Evolutionary conservation across 2,888 invertebrate genomes (phyloP).

Genomic region (Camponotus fellah): DNA sequence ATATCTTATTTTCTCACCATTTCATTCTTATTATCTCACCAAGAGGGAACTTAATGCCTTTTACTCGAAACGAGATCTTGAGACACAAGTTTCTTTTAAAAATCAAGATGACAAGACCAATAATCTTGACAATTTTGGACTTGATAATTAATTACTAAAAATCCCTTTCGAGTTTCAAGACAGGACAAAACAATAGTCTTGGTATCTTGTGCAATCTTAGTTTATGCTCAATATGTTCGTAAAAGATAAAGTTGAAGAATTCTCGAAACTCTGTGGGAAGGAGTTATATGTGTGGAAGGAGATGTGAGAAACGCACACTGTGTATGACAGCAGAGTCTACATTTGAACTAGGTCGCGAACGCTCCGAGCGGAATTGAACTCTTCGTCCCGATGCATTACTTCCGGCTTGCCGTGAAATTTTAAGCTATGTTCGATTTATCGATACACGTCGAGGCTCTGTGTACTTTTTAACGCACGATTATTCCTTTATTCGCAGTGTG

Average conservation of each 20-base stretch:
- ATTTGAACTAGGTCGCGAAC: conserved; percentile 66
- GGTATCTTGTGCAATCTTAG: too few species aligned
- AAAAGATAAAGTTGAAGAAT: conserved; percentile 37
- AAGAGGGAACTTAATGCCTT: too few species aligned
- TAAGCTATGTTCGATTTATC: conserved; percentile 60
- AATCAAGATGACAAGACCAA: too few species aligned
- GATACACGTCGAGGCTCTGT: conserved; percentile 49
- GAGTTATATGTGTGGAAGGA: background rate
- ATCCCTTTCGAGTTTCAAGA: too few species aligned
- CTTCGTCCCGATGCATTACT: conserved; percentile 52
- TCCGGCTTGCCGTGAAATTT: conserved; percentile 61
- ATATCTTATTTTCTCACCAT: too few species aligned
- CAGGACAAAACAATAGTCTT: too few species aligned
- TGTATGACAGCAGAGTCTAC: conserved; percentile 40
- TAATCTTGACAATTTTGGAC: too few species aligned
- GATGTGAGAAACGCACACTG: background rate
- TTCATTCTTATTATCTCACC: too few species aligned
- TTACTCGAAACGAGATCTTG: too few species aligned
- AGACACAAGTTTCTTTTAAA: too few species aligned
- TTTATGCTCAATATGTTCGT: conserved; percentile 12
- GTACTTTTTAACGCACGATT: conserved; percentile 34
- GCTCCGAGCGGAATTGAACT: conserved; percentile 65
- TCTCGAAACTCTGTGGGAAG: background rate
- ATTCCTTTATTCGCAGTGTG: background rate
- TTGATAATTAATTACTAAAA: too few species aligned